These are phyloP conservation scores for Rhorus exstirpatorius DNA, from an alignment of 2,888 invertebrate species.

Conservation along the genomic window DNA sequence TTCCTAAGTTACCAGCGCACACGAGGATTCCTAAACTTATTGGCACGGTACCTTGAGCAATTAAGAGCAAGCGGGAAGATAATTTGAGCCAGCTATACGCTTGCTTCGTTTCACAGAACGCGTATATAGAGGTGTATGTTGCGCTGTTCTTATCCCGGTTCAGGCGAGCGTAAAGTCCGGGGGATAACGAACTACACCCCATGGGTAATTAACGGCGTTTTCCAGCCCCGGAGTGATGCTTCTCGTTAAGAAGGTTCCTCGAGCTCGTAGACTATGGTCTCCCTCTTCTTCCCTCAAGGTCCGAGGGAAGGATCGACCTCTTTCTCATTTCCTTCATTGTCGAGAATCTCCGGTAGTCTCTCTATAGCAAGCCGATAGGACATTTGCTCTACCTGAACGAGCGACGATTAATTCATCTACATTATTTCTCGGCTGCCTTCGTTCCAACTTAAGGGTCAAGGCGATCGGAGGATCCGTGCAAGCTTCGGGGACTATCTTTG, in stretches of 20 bases:
- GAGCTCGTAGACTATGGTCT: slow-evolving; percentile 73
- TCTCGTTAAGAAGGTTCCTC: slow-evolving; percentile 82
- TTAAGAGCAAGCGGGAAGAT: slow-evolving; percentile 81
- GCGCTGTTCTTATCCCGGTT: slow-evolving; percentile 49
- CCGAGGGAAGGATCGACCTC: slow-evolving; percentile 60
- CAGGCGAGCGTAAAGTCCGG: slow-evolving; percentile 75
- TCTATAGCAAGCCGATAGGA: slow-evolving; percentile 27
- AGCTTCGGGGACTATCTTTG: slow-evolving; percentile 59
- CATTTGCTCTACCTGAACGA: slow-evolving; percentile 60
- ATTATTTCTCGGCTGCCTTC: slow-evolving; percentile 49
- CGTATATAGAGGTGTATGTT: slow-evolving; percentile 31
- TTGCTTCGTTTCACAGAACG: slow-evolving; percentile 61
- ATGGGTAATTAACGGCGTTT: slow-evolving; percentile 85
- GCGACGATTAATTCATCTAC: slow-evolving; percentile 68
- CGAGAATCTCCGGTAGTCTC: slow-evolving; percentile 48
- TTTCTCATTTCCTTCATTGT: slow-evolving; percentile 43
- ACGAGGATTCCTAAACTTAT: slow-evolving; percentile 34
- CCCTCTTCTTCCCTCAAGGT: slow-evolving; percentile 48
- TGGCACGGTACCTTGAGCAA: slow-evolving; percentile 47
- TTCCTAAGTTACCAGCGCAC: no score
- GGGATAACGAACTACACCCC: slow-evolving; percentile 81
- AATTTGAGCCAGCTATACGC: slow-evolving; percentile 83
- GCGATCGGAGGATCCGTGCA: slow-evolving; percentile 26
- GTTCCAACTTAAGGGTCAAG: slow-evolving; percentile 53
- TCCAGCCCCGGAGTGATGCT: slow-evolving; percentile 83